These are phyloP conservation scores for Gorsachius goisagi DNA, from an alignment of 2,113 vertebrate species.

Conservation along the genomic window DNA sequence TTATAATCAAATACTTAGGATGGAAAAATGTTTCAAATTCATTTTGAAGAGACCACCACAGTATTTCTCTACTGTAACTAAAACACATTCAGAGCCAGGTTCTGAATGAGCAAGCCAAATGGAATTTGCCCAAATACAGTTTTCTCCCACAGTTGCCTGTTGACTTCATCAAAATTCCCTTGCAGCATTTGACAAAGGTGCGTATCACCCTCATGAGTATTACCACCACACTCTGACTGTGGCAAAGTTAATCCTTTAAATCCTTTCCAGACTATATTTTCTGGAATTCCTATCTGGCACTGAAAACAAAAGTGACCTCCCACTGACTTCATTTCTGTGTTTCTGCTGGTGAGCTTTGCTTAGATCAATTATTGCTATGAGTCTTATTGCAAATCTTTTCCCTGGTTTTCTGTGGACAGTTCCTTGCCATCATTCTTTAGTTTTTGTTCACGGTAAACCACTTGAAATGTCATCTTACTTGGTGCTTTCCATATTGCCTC, in stretches of 20 bases:
- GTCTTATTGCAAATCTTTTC: background rate
- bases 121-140: background rate
- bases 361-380: background rate
- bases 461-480: background rate
- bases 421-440: background rate
- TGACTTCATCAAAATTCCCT: background rate
- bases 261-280: background rate
- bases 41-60: background rate
- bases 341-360: background rate
- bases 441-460: background rate
- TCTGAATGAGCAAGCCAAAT: background rate
- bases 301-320: background rate
- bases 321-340: background rate
- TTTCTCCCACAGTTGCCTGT: background rate
- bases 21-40: background rate
- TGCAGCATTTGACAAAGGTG: background rate
- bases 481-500: background rate
- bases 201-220: background rate
- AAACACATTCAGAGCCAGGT: background rate
- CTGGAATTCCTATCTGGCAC: background rate
- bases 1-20: background rate
- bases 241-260: background rate
- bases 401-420: background rate
- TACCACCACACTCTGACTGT: background rate
- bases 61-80: background rate